These are phyloP conservation scores for Chrysolina americana DNA, from an alignment of 2,888 invertebrate genomes.

Conservation along the genomic window DNA sequence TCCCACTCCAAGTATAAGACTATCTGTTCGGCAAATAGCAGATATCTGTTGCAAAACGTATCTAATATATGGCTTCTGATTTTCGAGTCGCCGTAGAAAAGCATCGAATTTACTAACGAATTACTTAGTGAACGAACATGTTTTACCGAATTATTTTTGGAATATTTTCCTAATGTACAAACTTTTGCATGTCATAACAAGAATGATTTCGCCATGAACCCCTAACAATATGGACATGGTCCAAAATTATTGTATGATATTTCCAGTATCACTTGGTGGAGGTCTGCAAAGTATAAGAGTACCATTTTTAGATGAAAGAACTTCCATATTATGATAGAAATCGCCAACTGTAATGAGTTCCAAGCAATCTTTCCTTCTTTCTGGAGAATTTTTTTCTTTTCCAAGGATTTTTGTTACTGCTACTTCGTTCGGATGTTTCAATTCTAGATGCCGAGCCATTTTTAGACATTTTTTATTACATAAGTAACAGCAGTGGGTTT, in stretches of 20 bases:
- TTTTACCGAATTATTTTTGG: background rate
- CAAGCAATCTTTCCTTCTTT: constrained; percentile 1
- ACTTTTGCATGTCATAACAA: constrained; percentile 33
- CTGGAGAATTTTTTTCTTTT: constrained; percentile 19
- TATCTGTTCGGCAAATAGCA: too few relatives aligned
- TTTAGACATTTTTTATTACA: background rate
- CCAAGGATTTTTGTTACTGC: constrained; percentile 20
- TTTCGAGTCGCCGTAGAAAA: background rate
- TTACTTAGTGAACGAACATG: constrained; percentile 16
- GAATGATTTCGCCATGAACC: constrained; percentile 31
- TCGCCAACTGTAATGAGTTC: constrained; percentile 23
- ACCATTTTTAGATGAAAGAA: constrained; percentile 20
- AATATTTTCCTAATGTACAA: constrained; percentile 11
- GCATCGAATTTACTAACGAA: constrained; percentile 24
- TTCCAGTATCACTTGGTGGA: background rate
- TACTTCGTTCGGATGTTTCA: constrained; percentile 15
- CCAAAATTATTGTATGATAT: constrained; percentile 26
- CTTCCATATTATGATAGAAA: constrained; percentile 27
- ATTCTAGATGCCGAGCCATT: constrained; percentile 14
- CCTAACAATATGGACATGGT: constrained; percentile 34
- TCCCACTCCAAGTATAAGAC: too few relatives aligned
- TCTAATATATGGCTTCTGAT: constrained; percentile 2
- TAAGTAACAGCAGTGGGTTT: background rate
- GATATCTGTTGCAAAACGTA: too few relatives aligned
- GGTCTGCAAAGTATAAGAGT: constrained; percentile 15